Conservation (phyloP, 1,140 invertebrate genomes). For the Drosophila miranda region DNA sequence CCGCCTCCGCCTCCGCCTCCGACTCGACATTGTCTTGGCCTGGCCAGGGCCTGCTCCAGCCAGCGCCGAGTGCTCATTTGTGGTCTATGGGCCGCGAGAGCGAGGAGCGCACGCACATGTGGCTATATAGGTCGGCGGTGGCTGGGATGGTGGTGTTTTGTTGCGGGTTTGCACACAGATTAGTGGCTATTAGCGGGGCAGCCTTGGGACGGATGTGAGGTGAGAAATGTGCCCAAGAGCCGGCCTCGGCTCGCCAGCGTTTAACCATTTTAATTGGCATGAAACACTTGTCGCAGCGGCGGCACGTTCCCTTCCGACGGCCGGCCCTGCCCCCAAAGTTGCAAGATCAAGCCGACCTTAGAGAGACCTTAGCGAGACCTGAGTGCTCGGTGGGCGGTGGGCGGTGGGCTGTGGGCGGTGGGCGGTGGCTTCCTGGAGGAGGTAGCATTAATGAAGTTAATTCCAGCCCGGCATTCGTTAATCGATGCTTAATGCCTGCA, state of each 20-base stretch:
- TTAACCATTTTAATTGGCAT: slow-evolving; percentile 25
- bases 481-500: neutral
- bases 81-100: slow-evolving; percentile 44
- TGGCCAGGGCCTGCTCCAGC: slow-evolving; percentile 9
- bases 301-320: neutral
- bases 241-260: slow-evolving; percentile 35
- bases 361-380: too few species aligned
- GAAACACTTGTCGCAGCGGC: too few species aligned
- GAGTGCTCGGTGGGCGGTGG: too few species aligned
- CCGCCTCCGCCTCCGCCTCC: neutral
- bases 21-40: slow-evolving; percentile 53
- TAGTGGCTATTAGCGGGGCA: slow-evolving; percentile 60
- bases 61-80: slow-evolving; percentile 40
- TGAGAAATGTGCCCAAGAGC: slow-evolving; percentile 42
- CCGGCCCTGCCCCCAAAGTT: neutral
- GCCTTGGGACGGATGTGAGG: slow-evolving; percentile 53
- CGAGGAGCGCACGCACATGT: slow-evolving; percentile 43
- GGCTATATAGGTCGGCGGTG: slow-evolving; percentile 34
- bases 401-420: too few species aligned
- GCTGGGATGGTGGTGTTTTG: neutral
- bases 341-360: too few species aligned
- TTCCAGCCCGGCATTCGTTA: too few species aligned
- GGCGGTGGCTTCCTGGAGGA: too few species aligned
- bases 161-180: slow-evolving; percentile 61
- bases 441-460: too few species aligned